phyloP scores from a whole-genome alignment of 2,113 vertebrate genomes.

The Ranitomeya imitator region DNA sequence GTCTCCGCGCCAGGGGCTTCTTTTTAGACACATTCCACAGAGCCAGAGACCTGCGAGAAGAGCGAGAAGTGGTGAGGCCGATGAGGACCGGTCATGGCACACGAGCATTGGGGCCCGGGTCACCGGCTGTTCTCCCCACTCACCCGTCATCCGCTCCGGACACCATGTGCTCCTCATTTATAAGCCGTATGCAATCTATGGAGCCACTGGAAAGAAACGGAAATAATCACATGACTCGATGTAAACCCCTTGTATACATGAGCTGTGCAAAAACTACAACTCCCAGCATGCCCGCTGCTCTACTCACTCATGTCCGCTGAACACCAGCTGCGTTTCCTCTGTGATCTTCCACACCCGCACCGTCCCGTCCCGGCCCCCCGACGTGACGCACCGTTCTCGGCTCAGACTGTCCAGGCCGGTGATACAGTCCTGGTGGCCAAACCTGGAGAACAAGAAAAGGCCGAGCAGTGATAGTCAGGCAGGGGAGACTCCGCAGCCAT shows the following conservation, averaged over 20 bases:
- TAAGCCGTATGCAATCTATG: slow-evolving; percentile 93
- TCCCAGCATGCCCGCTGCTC: not conserved
- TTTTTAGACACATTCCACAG: slow-evolving; percentile 94
- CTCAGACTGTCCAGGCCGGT: slow-evolving; percentile 89
- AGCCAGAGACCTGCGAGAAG: slow-evolving; percentile 77
- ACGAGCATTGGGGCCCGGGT: not conserved
- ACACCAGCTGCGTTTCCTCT: slow-evolving; percentile 94
- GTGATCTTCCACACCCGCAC: slow-evolving; percentile 96
- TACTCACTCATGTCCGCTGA: slow-evolving; percentile 90
- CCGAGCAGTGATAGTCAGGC: too few relatives aligned
- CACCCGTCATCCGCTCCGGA: slow-evolving; percentile 93
- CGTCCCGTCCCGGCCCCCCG: slow-evolving; percentile 86
- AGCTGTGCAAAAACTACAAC: not conserved
- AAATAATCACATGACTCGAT: not conserved
- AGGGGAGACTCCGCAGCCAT: not conserved
- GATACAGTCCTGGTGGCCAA: slow-evolving; percentile 91
- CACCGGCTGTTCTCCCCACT: slow-evolving; percentile 53
- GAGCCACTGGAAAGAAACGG: slow-evolving; percentile 77
- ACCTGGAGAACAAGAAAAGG: slow-evolving; percentile 68
- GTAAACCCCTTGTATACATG: not conserved
- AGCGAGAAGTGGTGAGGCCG: too few relatives aligned
- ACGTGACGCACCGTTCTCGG: slow-evolving; percentile 91
- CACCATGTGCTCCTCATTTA: slow-evolving; percentile 95
- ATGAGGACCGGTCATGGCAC: accelerated
- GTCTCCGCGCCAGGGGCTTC: slow-evolving; percentile 83